Base-by-base conservation (phyloP, 2,888 invertebrate genomes). In the Eupithecia subfuscata region DNA sequence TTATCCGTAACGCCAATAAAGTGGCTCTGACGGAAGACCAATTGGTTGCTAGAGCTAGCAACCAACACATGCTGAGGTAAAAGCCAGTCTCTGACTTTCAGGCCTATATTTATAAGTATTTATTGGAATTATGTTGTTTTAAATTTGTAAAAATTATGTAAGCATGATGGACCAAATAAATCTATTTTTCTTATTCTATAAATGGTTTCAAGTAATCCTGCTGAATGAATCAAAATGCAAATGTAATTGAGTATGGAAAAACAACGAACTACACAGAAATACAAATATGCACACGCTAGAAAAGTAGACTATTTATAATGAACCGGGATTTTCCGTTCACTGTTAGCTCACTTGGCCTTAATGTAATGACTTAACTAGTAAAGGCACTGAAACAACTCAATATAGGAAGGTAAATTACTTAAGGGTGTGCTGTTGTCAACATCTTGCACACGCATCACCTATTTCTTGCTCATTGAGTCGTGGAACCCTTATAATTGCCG, bases 401-500 rank as follows among this genome's bases (percentile, higher is more conserved):
- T 64, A 63, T 30, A 63, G 8, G 16, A 30, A 18, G 18, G 64
- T 14, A 34, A 64, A 67, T 67, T 22, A 67, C 43, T 22, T 18
- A 64, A 7, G 43, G 68, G 68, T 68, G 68, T 68, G 43, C 67
- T 43, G n/a, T 68, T 68, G 68, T 68, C 68, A 68, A 68, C 67
- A 70, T 75, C 65, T 75, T 43, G 65, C 18, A 16, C 52, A 73
- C 72, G 75, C 40, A 70, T 70, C 37, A 43, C 60, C 67, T 64
- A 65, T 68, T 48, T 69, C 67, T n/a, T 69, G 70, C 60, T 25
- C 70, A 74, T 70, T 73, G 70, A 73, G 56, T 63, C 30, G 52
- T 73, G 75, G 73, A 73, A 76, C 77, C 77, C 77, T 43, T 77
- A 68, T 77, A 77, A 77, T 77, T 73, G 74, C 67, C 70, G 43